Evolutionary conservation across 1,140 invertebrate species (phyloP).

Genomic region (Stenopsyche tienmushanensis): DNA sequence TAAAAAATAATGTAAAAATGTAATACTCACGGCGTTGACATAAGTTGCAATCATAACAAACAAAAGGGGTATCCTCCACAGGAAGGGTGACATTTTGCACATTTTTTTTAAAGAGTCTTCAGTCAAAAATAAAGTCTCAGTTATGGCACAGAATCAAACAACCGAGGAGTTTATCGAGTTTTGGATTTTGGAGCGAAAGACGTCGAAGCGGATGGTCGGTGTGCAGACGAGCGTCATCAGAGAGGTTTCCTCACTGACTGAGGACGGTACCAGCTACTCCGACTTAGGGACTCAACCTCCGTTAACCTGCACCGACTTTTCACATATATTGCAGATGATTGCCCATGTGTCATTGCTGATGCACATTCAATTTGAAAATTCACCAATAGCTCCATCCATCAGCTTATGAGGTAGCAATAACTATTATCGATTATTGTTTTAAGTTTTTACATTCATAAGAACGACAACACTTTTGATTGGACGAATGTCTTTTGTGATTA

Average conservation of each 20-base stretch:
- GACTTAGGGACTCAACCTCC: constrained; percentile 4
- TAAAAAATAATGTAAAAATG: too few relatives aligned
- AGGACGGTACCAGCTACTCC: neutral
- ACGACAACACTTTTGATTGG: too few relatives aligned
- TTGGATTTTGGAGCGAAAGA: neutral
- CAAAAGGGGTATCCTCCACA: neutral
- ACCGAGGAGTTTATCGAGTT: too few relatives aligned
- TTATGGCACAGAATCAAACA: too few relatives aligned
- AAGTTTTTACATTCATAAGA: too few relatives aligned
- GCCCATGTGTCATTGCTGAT: too few relatives aligned
- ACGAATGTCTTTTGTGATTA: too few relatives aligned
- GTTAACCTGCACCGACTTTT: neutral
- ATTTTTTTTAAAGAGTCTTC: neutral
- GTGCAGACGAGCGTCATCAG: neutral
- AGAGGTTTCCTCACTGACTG: neutral
- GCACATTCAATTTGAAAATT: too few relatives aligned
- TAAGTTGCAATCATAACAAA: neutral
- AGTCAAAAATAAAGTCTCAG: neutral
- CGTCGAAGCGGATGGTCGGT: neutral
- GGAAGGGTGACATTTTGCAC: neutral
- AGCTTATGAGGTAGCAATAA: too few relatives aligned
- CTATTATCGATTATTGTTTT: too few relatives aligned
- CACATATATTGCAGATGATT: too few relatives aligned
- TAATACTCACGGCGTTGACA: neutral
- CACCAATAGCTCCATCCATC: too few relatives aligned